Conservation (phyloP, 2,888 invertebrate genomes). For the Julus scandinavius region DNA sequence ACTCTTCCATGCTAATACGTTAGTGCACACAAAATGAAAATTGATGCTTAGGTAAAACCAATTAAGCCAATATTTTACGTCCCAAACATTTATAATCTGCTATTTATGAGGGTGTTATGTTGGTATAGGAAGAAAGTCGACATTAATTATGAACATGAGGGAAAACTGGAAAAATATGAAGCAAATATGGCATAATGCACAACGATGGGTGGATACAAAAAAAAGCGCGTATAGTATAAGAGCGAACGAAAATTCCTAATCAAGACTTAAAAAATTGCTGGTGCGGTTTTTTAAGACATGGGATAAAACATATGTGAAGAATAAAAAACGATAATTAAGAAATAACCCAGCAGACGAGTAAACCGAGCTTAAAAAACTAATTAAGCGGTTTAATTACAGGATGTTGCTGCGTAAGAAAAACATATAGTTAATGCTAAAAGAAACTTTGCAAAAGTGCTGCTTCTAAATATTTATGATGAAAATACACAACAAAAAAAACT, state of each 20-base stretch:
- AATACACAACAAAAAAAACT: not conserved
- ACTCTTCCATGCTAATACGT: conserved; percentile 47
- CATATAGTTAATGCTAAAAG: not conserved
- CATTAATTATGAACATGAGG: conserved; percentile 37
- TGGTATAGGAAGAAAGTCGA: conserved; percentile 43
- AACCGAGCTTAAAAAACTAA: conserved; percentile 46
- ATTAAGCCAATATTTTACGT: conserved; percentile 53
- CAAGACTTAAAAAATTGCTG: conserved; percentile 14
- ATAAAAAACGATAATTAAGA: conserved; percentile 47
- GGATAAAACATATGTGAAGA: conserved; percentile 43
- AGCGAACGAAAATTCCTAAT: conserved; percentile 19
- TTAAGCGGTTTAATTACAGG: conserved; percentile 47
- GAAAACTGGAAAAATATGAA: conserved; percentile 42
- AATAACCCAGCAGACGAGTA: conserved; percentile 47
- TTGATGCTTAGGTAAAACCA: conserved; percentile 49
- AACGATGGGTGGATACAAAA: not conserved
- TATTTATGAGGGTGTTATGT: conserved; percentile 51
- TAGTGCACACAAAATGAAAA: conserved; percentile 52
- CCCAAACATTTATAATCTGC: conserved; percentile 53
- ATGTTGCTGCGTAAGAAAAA: conserved; percentile 29
- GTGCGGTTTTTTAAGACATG: conserved; percentile 42
- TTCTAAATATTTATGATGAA: not conserved
- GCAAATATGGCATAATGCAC: conserved; percentile 31
- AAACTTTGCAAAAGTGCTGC: conserved; percentile 1
- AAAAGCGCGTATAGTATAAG: not conserved